A percentile compares a stretch with the other conserved stretches of the same genome.
phyloP scores from a whole-genome alignment of 2,888 invertebrate species.

The Blera fallax region DNA sequence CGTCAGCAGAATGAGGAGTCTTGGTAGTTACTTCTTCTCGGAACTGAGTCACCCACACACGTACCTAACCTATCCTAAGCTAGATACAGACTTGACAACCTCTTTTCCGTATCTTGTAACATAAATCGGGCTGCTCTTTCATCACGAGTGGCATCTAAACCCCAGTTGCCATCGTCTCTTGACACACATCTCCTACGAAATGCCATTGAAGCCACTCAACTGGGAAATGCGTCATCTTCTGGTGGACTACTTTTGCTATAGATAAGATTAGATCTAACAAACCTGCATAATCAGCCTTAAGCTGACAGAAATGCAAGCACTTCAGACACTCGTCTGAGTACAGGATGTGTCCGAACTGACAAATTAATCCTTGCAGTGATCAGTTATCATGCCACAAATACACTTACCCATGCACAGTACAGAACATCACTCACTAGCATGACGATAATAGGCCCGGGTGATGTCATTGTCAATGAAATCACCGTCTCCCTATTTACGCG shows the following conservation, averaged over 20 bases:
- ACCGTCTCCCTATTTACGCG: conserved; percentile 45
- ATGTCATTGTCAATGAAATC: conserved; percentile 63
- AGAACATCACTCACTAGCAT: not conserved
- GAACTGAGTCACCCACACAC: too few relatives aligned
- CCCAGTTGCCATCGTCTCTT: not conserved
- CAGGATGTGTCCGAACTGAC: conserved; percentile 25
- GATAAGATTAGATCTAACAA: conserved; percentile 2
- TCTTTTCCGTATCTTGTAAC: too few relatives aligned
- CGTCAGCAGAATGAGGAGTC: too few relatives aligned
- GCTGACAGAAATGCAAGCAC: conserved; percentile 7
- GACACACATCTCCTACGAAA: not conserved
- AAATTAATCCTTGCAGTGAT: conserved; percentile 8
- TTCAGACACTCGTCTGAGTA: not conserved
- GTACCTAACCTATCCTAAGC: too few relatives aligned
- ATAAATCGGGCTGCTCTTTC: too few relatives aligned
- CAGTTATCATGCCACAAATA: not conserved
- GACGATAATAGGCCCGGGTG: conserved; percentile 21
- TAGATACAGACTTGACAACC: too few relatives aligned
- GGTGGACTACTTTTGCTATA: not conserved
- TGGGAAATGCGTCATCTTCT: not conserved
- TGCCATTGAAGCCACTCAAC: not conserved
- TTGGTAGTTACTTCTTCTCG: too few relatives aligned
- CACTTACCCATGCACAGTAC: not conserved
- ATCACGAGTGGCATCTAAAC: not conserved
- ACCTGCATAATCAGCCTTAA: not conserved